Percentiles rank a stretch among this genome's conserved stretches.
These are phyloP conservation scores for Cyanoderma ruficeps DNA, from an alignment of 2,113 vertebrate genomes.

Conservation along the genomic window DNA sequence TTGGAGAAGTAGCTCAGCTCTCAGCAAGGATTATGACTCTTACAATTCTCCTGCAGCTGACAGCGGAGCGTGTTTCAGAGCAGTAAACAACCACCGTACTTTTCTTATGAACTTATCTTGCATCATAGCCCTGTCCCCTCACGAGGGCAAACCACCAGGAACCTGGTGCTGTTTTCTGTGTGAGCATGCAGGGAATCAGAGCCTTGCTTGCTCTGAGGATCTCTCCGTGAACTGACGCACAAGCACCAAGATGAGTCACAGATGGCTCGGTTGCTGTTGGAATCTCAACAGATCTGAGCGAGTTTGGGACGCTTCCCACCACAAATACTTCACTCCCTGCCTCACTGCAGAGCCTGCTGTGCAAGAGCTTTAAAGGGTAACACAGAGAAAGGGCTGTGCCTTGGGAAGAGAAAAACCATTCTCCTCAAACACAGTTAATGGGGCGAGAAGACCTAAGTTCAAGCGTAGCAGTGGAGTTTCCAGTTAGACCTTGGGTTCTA, in stretches of 20 bases:
- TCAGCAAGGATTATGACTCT: neutral
- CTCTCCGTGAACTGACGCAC: neutral
- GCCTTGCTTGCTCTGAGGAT: neutral
- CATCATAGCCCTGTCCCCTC: neutral
- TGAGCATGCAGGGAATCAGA: neutral
- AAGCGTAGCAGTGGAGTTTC: neutral
- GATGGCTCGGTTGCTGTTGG: neutral
- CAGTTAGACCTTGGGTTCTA: neutral
- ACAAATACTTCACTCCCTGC: neutral
- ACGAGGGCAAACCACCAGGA: neutral
- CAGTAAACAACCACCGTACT: neutral
- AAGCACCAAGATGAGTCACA: slow-evolving; percentile 30
- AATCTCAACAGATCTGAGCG: neutral
- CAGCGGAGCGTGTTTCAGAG: neutral
- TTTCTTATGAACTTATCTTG: neutral
- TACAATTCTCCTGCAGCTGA: neutral
- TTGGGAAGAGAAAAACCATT: neutral
- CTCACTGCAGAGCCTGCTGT: slow-evolving; percentile 28
- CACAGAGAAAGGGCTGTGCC: neutral
- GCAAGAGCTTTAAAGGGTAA: neutral
- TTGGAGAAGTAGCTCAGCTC: slow-evolving; percentile 27
- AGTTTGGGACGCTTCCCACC: slow-evolving; percentile 44
- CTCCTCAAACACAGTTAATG: neutral
- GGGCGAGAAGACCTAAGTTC: neutral
- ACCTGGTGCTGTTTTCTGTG: neutral